Percentiles rank a stretch among this genome's conserved stretches.
Conservation (phyloP, 2,797 vertebrate genomes). For the Argentina silus region DNA sequence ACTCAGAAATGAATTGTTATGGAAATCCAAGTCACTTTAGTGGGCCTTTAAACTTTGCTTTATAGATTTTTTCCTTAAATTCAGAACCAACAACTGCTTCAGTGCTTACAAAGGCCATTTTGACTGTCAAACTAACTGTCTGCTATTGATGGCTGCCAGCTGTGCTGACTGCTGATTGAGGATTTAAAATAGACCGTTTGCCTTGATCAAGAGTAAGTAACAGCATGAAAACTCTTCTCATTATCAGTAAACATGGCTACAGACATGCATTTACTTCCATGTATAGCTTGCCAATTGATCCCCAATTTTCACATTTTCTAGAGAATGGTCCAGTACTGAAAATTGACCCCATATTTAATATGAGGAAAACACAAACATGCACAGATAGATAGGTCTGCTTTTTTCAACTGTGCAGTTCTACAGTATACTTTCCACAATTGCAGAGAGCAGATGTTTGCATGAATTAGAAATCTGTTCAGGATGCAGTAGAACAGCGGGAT, state of each 20-base stretch:
- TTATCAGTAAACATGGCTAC: neutral
- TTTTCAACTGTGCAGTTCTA: neutral
- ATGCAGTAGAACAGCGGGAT: conserved; percentile 36
- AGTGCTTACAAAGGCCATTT: neutral
- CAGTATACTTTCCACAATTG: conserved; percentile 25
- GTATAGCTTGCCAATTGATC: neutral
- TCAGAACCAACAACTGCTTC: neutral
- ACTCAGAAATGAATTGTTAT: too few relatives aligned
- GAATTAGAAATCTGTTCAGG: conserved; percentile 61
- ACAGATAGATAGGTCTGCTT: neutral
- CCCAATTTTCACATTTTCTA: neutral
- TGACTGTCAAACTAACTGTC: neutral
- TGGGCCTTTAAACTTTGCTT: too few relatives aligned
- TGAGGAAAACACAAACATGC: neutral
- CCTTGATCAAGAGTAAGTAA: conserved; percentile 1
- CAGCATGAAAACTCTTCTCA: neutral
- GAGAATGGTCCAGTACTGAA: neutral
- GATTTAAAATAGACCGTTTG: neutral
- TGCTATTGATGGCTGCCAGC: conserved; percentile 2
- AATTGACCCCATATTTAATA: neutral
- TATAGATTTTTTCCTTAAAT: neutral
- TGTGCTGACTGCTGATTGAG: neutral
- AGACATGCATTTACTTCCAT: neutral
- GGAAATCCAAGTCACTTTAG: too few relatives aligned
- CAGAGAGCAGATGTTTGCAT: conserved; percentile 64